A percentile compares a stretch with the other conserved stretches of the same genome.
Evolutionary conservation across 2,113 vertebrate species (phyloP).

Genomic region (Mugil cephalus): DNA sequence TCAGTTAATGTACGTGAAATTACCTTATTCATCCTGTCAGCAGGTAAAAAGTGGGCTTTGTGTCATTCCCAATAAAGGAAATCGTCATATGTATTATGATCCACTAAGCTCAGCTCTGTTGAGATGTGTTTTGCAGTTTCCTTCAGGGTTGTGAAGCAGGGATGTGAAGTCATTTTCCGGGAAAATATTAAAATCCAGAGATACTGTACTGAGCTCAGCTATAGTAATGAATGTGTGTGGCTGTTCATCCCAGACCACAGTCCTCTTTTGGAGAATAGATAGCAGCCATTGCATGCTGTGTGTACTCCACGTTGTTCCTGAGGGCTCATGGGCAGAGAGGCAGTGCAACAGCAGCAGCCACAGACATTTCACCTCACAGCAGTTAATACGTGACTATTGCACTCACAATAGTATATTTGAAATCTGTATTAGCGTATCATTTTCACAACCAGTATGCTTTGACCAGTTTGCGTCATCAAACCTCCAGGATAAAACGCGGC

Average conservation of each 20-base stretch:
- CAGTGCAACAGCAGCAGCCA: no score
- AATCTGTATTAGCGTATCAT: neutral
- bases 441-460: neutral
- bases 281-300: conserved; percentile 6
- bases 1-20: conserved; percentile 12
- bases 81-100: neutral
- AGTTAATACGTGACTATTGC: neutral
- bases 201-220: conserved; percentile 16
- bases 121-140: neutral
- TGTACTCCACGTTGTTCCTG: conserved; percentile 14
- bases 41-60: neutral
- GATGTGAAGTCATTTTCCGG: conserved; percentile 4
- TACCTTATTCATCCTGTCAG: conserved; percentile 1
- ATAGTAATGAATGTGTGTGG: conserved; percentile 15
- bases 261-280: conserved; percentile 29
- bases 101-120: neutral
- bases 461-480: conserved; percentile 1
- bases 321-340: neutral
- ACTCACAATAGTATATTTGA: neutral
- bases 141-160: neutral
- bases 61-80: neutral
- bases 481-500: conserved; percentile 3
- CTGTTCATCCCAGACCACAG: conserved; percentile 25
- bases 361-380: neutral
- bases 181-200: conserved; percentile 12